A percentile compares a stretch with the other conserved stretches of the same genome.
Conservation (phyloP, 2,797 vertebrate genomes). For the Botia almorhae region DNA sequence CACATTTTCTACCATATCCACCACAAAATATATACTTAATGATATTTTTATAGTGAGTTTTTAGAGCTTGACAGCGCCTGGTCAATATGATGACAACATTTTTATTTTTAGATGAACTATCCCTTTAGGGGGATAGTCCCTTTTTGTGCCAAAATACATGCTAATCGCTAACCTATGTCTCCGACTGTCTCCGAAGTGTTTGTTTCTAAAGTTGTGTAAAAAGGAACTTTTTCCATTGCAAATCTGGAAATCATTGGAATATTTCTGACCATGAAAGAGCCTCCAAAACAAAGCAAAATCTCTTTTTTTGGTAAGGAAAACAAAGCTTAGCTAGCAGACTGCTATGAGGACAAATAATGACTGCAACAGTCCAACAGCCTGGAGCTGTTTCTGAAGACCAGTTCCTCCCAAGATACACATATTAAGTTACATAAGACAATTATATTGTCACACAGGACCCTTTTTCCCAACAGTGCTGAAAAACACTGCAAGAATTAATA, state of each 20-base stretch:
- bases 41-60: not conserved
- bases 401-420: conserved; percentile 35
- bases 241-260: conserved; percentile 46
- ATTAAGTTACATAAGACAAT: conserved; percentile 39
- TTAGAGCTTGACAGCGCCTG: not conserved
- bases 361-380: conserved; percentile 24
- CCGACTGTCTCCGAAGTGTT: conserved; percentile 25
- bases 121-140: too few species aligned
- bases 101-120: not conserved
- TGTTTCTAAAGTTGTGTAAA: conserved; percentile 22
- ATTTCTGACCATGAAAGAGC: conserved; percentile 6
- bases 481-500: not conserved
- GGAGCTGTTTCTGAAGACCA: conserved; percentile 10
- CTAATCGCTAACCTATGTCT: conserved; percentile 4
- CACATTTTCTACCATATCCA: too few species aligned
- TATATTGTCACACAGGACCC: conserved; percentile 21
- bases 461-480: not conserved
- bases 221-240: conserved; percentile 44
- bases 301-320: conserved; percentile 41
- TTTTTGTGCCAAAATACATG: not conserved
- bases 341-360: conserved; percentile 47
- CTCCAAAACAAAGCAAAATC: conserved; percentile 18
- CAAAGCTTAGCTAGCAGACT: conserved; percentile 45
- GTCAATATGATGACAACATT: not conserved
- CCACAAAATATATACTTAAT: not conserved